These are phyloP conservation scores for Batillaria attramentaria DNA, from an alignment of 1,140 invertebrate species.

Conservation along the genomic window DNA sequence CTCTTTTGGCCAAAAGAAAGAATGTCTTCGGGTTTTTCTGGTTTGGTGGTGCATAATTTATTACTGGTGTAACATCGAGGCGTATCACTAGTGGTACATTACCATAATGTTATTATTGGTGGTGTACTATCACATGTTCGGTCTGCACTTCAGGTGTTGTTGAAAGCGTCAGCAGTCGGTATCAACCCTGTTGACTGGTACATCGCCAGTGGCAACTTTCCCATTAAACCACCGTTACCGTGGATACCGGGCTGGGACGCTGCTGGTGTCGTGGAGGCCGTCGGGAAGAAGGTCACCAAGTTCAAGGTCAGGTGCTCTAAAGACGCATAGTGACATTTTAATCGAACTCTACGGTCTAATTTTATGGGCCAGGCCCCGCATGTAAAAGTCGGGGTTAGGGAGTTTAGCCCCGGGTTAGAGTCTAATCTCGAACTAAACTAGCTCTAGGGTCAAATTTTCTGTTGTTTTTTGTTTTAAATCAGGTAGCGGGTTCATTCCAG, in stretches of 20 bases:
- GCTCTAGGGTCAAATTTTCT: no score
- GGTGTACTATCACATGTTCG: neutral
- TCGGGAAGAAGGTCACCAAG: slow-evolving; percentile 70
- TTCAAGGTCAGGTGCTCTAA: slow-evolving; percentile 70
- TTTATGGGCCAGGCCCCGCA: neutral
- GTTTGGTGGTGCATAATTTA: neutral
- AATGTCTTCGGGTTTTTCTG: neutral
- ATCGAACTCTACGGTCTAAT: neutral
- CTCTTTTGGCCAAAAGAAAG: neutral
- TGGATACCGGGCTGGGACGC: slow-evolving; percentile 74
- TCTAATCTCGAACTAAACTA: no score
- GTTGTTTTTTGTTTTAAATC: no score
- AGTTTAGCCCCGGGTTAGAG: no score
- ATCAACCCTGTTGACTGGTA: slow-evolving; percentile 77
- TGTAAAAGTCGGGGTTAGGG: no score
- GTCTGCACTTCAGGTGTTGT: slow-evolving; percentile 69
- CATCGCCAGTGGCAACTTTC: slow-evolving; percentile 72
- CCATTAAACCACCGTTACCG: slow-evolving; percentile 69
- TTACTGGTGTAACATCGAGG: neutral
- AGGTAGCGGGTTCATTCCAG: no score
- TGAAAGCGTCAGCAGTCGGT: slow-evolving; percentile 73
- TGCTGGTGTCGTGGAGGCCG: slow-evolving; percentile 73
- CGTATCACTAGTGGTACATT: neutral
- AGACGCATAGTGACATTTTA: neutral
- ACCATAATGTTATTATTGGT: neutral